Evolutionary conservation across 2,888 invertebrate genomes (phyloP).

Genomic region (Pammene fasciana): DNA sequence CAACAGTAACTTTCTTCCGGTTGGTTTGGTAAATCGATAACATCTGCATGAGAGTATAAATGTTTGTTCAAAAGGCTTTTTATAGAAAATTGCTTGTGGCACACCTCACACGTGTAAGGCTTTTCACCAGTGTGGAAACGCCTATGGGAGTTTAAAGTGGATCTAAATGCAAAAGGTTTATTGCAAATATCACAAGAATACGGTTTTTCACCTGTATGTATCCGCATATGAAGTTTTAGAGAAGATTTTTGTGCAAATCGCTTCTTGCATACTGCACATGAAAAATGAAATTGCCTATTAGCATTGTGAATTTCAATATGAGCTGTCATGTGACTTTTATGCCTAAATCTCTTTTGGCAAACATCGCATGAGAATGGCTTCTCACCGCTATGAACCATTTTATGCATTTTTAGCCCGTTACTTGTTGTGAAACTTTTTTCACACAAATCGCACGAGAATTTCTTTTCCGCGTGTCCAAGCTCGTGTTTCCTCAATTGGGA

Average conservation of each 20-base stretch:
- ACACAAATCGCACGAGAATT: conserved; percentile 12
- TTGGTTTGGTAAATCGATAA: conserved; percentile 19
- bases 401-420: conserved; percentile 24
- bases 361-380: conserved; percentile 6
- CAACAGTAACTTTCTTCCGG: conserved; percentile 14
- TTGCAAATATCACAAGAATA: conserved; percentile 17
- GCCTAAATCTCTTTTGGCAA: conserved; percentile 12
- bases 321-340: conserved; percentile 21
- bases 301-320: conserved; percentile 17
- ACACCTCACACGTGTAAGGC: conserved; percentile 13
- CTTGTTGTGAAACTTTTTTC: conserved; percentile 10
- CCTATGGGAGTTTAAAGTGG: conserved; percentile 13
- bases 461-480: background rate
- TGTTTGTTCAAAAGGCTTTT: conserved; percentile 14
- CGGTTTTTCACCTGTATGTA: conserved; percentile 18
- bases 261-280: conserved; percentile 13
- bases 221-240: conserved; percentile 12
- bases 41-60: conserved; percentile 13
- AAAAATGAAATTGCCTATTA: conserved; percentile 13
- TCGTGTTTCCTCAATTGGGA: conserved; percentile 4
- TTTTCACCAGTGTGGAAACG: conserved; percentile 20
- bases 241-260: conserved; percentile 16
- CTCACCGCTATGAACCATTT: conserved; percentile 21
- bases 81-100: conserved; percentile 14
- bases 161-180: conserved; percentile 18